Conservation (phyloP, 2,888 invertebrate genomes). For the Calephelis perditalis region DNA sequence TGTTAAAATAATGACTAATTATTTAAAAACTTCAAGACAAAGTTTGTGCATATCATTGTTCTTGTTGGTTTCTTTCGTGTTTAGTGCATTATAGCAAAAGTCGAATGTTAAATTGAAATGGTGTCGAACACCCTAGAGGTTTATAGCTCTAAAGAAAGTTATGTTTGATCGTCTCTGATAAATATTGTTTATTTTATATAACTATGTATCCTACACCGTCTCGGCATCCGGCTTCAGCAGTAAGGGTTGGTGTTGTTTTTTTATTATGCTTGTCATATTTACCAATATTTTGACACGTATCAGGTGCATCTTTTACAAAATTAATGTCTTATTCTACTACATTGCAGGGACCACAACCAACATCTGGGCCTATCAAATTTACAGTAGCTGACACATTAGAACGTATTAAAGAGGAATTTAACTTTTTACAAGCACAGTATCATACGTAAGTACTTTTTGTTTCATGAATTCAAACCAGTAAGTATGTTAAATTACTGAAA, state of each 20-base stretch:
- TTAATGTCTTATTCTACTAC: conserved; percentile 34
- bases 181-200: conserved; percentile 35
- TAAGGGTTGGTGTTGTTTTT: conserved; percentile 77
- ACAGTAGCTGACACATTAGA: conserved; percentile 95
- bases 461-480: neutral
- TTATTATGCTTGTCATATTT: conserved; percentile 16
- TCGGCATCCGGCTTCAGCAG: conserved; percentile 87
- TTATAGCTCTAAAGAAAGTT: conserved; percentile 56
- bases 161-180: conserved; percentile 51
- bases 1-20: conserved; percentile 64
- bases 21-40: conserved; percentile 66
- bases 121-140: conserved; percentile 49
- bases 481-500: neutral
- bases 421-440: conserved; percentile 96
- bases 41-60: conserved; percentile 76
- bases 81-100: conserved; percentile 63
- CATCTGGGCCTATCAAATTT: conserved; percentile 94
- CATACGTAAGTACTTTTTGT: conserved; percentile 87
- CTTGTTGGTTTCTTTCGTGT: conserved; percentile 57
- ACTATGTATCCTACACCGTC: conserved; percentile 86
- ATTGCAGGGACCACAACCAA: conserved; percentile 87
- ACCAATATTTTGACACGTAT: conserved; percentile 1
- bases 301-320: conserved; percentile 20
- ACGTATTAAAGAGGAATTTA: conserved; percentile 97
- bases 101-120: conserved; percentile 54